Percentiles rank a stretch among this genome's conserved stretches.
Evolutionary conservation across 2,797 vertebrate species (phyloP).

Genomic region (Anolis apletophallus): DNA sequence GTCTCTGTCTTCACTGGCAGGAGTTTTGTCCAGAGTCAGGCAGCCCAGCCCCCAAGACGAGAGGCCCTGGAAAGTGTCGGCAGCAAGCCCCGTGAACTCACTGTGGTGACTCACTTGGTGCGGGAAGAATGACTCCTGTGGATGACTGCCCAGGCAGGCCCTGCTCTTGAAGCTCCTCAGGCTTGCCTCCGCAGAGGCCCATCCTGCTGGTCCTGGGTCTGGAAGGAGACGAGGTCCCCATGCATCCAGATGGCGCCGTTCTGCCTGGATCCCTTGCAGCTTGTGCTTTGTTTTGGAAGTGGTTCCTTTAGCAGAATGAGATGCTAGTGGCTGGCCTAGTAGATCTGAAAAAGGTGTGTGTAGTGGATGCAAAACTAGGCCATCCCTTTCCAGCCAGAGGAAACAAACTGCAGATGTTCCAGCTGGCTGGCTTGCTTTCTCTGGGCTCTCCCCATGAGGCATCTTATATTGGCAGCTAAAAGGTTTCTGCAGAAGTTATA

Average conservation of each 20-base stretch:
- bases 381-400: not conserved
- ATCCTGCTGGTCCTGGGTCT: not conserved
- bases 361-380: not conserved
- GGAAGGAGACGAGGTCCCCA: not conserved
- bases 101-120: constrained; percentile 59
- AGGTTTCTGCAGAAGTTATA: not conserved
- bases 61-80: not conserved
- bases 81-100: not conserved
- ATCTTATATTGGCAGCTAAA: no score
- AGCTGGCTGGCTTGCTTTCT: not conserved
- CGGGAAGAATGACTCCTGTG: constrained; percentile 55
- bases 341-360: no score
- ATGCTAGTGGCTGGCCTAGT: not conserved
- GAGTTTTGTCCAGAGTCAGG: not conserved
- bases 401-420: not conserved
- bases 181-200: not conserved
- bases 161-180: not conserved
- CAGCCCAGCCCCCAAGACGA: not conserved
- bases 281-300: not conserved
- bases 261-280: not conserved
- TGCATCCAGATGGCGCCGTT: not conserved
- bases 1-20: no score
- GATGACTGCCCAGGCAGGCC: constrained; percentile 28
- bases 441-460: not conserved
- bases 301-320: not conserved